Percentiles rank a stretch among this genome's conserved stretches.
phyloP scores from a whole-genome alignment of 2,888 invertebrate species.

The Cordilura impudica region DNA sequence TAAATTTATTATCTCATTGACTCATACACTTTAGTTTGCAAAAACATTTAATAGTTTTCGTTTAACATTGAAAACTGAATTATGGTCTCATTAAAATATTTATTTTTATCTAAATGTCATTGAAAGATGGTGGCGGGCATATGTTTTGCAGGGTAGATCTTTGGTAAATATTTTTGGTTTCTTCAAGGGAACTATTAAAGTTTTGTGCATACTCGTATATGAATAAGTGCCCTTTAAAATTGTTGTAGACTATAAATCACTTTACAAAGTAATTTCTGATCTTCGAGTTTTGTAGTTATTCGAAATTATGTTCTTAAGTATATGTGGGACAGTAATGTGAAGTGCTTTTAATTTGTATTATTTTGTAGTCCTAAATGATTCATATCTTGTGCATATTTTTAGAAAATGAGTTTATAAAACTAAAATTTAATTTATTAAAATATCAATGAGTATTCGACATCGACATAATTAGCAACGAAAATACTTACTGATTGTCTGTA shows the following conservation, averaged over 20 bases:
- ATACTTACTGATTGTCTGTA: too few species aligned
- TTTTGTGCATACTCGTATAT: constrained; percentile 30
- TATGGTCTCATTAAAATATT: constrained; percentile 37
- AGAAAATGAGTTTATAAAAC: too few species aligned
- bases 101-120: constrained; percentile 33
- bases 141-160: not conserved
- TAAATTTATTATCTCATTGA: constrained; percentile 17
- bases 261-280: constrained; percentile 49
- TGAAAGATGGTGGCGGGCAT: not conserved
- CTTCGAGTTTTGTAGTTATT: not conserved
- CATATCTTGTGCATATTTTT: too few species aligned
- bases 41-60: not conserved
- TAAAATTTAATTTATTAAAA: too few species aligned
- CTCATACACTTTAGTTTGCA: not conserved
- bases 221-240: constrained; percentile 55
- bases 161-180: not conserved
- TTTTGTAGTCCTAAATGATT: too few species aligned
- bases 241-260: constrained; percentile 56
- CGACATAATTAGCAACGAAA: too few species aligned
- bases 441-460: too few species aligned
- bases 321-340: too few species aligned
- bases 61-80: constrained; percentile 33
- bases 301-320: not conserved
- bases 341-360: too few species aligned
- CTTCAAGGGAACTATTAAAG: constrained; percentile 1